phyloP scores from a whole-genome alignment of 2,888 invertebrate genomes.

The Pandemis corylana region DNA sequence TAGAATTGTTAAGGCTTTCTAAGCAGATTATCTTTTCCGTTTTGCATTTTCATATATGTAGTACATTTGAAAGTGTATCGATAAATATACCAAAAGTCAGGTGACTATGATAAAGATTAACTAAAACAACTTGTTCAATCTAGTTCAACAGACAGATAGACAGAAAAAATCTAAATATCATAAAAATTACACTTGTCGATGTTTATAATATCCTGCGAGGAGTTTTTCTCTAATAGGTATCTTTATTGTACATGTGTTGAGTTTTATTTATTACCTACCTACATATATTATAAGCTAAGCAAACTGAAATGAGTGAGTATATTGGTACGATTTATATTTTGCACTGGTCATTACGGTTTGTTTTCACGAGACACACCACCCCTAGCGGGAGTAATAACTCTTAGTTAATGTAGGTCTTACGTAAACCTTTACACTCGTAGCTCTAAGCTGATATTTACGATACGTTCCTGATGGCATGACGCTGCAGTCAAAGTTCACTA shows the following conservation, averaged over 20 bases:
- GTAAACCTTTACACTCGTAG: conserved; percentile 37
- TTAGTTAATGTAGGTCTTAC: conserved; percentile 36
- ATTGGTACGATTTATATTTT: conserved; percentile 12
- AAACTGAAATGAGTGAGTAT: neutral
- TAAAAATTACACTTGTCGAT: too few relatives aligned
- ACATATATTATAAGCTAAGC: neutral
- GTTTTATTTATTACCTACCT: neutral
- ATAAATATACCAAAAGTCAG: neutral
- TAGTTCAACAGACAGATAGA: too few relatives aligned
- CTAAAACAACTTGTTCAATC: too few relatives aligned
- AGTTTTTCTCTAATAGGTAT: too few relatives aligned
- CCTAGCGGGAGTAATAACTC: conserved; percentile 31
- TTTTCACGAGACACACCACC: conserved; percentile 19
- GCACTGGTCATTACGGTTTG: conserved; percentile 20
- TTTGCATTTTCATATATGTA: neutral
- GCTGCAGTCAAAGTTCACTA: neutral
- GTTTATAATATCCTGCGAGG: too few relatives aligned
- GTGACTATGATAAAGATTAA: too few relatives aligned
- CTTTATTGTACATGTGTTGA: too few relatives aligned
- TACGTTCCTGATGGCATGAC: neutral
- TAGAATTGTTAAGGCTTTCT: neutral
- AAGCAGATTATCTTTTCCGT: neutral
- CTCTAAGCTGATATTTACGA: conserved; percentile 19
- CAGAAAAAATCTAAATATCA: too few relatives aligned
- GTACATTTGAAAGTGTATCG: neutral